A percentile compares a stretch with the other conserved stretches of the same genome.
phyloP scores from a whole-genome alignment of 2,888 invertebrate genomes.

The Syrista parreyssii region DNA sequence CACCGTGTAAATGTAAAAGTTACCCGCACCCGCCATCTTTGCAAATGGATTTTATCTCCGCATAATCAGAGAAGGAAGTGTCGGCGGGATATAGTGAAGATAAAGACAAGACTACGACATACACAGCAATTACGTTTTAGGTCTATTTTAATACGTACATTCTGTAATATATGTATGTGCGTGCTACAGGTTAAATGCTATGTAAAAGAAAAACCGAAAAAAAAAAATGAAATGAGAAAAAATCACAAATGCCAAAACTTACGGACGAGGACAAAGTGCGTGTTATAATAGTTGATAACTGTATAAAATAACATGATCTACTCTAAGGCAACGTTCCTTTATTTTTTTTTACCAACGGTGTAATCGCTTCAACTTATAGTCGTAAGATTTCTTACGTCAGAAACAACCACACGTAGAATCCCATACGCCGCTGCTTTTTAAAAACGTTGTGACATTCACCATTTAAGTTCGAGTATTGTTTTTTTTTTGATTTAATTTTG shows the following conservation, averaged over 20 bases:
- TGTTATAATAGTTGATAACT: constrained; percentile 35
- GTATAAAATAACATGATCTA: constrained; percentile 30
- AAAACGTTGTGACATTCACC: neutral
- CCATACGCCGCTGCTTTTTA: constrained; percentile 1
- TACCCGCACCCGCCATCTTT: neutral
- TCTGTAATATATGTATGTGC: constrained; percentile 44
- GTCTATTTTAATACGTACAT: constrained; percentile 28
- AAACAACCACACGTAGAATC: constrained; percentile 2
- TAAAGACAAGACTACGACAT: neutral
- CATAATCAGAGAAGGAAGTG: neutral
- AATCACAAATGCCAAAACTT: constrained; percentile 54
- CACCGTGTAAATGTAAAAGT: neutral
- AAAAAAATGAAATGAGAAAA: constrained; percentile 45
- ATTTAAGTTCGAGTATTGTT: constrained; percentile 2
- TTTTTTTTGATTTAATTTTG: constrained; percentile 1
- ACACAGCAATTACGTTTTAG: neutral
- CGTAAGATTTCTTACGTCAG: constrained; percentile 3
- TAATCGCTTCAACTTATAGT: constrained; percentile 23
- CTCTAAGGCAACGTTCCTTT: constrained; percentile 16
- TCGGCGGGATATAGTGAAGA: neutral
- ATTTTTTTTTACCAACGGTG: constrained; percentile 17
- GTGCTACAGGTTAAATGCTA: constrained; percentile 57
- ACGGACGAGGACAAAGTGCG: constrained; percentile 36
- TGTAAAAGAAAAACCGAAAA: constrained; percentile 36
- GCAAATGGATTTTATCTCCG: neutral